Conservation (phyloP, 2,113 vertebrate genomes). For the Crotophaga sulcirostris region DNA sequence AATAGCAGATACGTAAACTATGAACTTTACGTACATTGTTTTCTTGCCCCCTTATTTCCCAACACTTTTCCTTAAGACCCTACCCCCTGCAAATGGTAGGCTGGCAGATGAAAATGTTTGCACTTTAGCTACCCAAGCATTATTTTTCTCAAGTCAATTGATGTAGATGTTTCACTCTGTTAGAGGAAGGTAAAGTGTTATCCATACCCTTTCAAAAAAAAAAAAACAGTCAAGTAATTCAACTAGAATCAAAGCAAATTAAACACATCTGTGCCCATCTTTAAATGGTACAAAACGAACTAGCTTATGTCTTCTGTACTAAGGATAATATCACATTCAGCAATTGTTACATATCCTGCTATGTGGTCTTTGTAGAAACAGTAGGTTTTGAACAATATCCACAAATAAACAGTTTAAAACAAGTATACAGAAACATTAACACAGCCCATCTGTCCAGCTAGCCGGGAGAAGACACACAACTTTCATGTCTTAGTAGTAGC, state of each 20-base stretch:
- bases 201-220: not conserved
- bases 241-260: not conserved
- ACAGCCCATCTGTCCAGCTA: not conserved
- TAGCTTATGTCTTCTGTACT: not conserved
- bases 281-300: not conserved
- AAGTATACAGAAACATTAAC: not conserved
- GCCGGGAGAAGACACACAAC: not conserved
- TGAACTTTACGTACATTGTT: not conserved
- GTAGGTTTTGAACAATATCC: not conserved
- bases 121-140: not conserved
- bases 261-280: not conserved
- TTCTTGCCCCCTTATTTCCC: not conserved
- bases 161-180: not conserved
- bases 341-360: not conserved
- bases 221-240: not conserved
- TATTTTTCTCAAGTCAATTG: not conserved
- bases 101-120: not conserved
- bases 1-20: not conserved
- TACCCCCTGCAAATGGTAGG: not conserved
- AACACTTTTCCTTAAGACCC: not conserved
- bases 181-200: not conserved
- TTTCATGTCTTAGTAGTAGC: not conserved
- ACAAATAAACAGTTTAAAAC: not conserved
- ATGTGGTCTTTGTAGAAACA: not conserved
- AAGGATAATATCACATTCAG: not conserved